Conservation (phyloP, 53 echinoderm and acorn worm genomes). For the Holothuria leucospilota region DNA sequence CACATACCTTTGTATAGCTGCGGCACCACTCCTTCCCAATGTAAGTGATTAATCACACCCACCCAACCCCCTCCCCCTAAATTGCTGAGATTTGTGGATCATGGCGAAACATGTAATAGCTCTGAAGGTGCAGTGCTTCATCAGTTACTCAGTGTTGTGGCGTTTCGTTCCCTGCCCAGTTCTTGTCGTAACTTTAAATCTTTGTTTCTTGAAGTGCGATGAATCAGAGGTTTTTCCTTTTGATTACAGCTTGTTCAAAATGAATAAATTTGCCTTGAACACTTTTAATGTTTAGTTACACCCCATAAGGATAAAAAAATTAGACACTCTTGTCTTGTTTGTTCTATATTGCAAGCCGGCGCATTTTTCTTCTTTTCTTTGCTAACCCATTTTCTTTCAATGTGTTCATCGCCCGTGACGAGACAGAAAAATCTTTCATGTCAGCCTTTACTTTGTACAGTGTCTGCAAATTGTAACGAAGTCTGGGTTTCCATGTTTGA, state of each 20-base stretch:
- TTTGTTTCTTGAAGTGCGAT: conserved; percentile 25
- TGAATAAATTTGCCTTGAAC: conserved; percentile 13
- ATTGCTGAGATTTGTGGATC: conserved; percentile 3
- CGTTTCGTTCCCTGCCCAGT: too few species aligned
- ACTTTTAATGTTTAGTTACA: background rate
- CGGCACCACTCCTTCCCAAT: background rate
- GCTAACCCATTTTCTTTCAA: conserved; percentile 2
- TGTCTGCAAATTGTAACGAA: background rate
- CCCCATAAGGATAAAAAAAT: conserved; percentile 1
- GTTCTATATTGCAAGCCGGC: background rate
- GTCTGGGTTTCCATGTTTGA: background rate
- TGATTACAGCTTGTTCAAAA: background rate
- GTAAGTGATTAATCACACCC: conserved; percentile 21
- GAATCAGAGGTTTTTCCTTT: conserved; percentile 1
- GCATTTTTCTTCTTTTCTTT: background rate
- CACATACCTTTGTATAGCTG: background rate
- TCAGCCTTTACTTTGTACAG: too few species aligned
- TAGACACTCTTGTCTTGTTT: background rate
- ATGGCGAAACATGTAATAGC: conserved; percentile 28
- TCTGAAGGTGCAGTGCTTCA: background rate
- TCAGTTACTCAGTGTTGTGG: conserved; percentile 23
- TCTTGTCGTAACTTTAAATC: background rate
- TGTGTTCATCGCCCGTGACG: background rate
- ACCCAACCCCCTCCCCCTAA: too few species aligned
- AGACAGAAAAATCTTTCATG: conserved; percentile 1